Evolutionary conservation across 2,797 vertebrate genomes (phyloP).

Genomic region (Galagoides demidoff): DNA sequence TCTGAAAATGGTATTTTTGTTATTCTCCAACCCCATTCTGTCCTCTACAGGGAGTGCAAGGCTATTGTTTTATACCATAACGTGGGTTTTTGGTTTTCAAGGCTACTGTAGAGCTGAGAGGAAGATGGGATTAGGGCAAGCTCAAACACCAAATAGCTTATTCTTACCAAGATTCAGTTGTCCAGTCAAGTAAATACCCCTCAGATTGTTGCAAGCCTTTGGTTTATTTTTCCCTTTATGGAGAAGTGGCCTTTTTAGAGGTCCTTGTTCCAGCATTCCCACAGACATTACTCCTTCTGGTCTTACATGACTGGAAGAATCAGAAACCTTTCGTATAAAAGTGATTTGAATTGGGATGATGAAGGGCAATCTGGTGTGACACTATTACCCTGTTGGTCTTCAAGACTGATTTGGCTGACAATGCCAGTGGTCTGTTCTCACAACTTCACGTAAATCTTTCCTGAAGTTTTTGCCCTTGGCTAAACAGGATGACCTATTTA

Average conservation of each 20-base stretch:
- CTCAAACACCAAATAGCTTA: background rate
- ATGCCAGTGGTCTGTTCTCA: background rate
- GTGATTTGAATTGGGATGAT: background rate
- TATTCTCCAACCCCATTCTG: background rate
- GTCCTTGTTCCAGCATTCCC: background rate
- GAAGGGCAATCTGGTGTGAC: background rate
- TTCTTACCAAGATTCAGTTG: background rate
- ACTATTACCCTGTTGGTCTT: background rate
- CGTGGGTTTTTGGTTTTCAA: background rate
- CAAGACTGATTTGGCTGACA: background rate
- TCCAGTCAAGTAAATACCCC: background rate
- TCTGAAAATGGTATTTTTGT: background rate
- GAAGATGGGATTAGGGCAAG: background rate
- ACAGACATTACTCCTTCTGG: background rate
- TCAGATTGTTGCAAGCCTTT: background rate
- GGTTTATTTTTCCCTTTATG: constrained; percentile 30
- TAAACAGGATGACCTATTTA: constrained; percentile 35
- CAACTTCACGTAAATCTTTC: background rate
- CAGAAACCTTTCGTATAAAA: background rate
- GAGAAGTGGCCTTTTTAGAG: background rate
- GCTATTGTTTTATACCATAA: background rate
- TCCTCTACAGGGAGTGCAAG: background rate
- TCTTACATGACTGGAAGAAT: background rate
- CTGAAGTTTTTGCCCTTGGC: constrained; percentile 10
- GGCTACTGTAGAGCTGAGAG: background rate